phyloP scores from a whole-genome alignment of 2,113 vertebrate genomes.

The Rhodinocichla rosea region DNA sequence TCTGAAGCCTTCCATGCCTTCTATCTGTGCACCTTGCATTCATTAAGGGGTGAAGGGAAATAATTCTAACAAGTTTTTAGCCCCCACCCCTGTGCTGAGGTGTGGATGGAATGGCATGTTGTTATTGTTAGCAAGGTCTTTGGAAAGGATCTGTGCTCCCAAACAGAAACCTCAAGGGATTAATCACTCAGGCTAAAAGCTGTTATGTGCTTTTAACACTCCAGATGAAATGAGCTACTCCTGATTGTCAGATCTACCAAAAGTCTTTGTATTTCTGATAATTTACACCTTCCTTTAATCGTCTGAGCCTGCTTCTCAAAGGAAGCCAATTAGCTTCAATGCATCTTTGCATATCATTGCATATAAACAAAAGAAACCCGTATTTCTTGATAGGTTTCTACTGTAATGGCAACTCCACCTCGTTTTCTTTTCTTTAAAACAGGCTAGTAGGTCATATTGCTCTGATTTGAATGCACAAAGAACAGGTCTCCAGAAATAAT shows the following conservation, averaged over 20 bases:
- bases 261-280: not conserved
- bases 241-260: not conserved
- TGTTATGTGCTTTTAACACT: not conserved
- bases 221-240: not conserved
- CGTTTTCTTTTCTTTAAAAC: not conserved
- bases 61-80: not conserved
- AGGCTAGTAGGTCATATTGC: not conserved
- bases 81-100: not conserved
- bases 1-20: not conserved
- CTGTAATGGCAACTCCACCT: not conserved
- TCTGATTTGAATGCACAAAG: not conserved
- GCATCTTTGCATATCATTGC: not conserved
- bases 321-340: not conserved
- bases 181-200: constrained; percentile 17
- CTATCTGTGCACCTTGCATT: not conserved
- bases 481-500: not conserved
- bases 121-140: not conserved
- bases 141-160: not conserved
- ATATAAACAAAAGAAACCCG: not conserved
- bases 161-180: not conserved
- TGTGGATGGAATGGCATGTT: not conserved
- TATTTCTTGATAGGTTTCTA: not conserved
- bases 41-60: not conserved
- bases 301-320: not conserved
- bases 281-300: not conserved